phyloP scores from a whole-genome alignment of 2,888 invertebrate genomes.

The Drosophila longiperda region DNA sequence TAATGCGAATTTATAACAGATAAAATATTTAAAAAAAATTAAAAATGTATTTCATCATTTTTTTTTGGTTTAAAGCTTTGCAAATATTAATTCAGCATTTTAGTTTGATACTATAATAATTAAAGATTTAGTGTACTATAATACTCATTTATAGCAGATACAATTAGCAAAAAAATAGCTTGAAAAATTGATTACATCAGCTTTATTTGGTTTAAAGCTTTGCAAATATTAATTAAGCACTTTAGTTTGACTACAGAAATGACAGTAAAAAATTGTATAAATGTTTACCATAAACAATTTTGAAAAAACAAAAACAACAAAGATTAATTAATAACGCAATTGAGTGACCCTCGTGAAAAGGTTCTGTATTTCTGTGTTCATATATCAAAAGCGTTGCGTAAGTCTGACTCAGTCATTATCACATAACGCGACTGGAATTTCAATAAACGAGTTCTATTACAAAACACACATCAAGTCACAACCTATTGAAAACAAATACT shows the following conservation, averaged over 20 bases:
- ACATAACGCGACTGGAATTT: conserved; percentile 61
- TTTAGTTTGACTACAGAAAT: not conserved
- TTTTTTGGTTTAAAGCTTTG: not conserved
- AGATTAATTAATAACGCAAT: conserved; percentile 4
- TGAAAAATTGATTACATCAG: not conserved
- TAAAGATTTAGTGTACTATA: not conserved
- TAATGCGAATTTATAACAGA: not conserved
- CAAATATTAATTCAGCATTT: too few species aligned
- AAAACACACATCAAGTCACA: conserved; percentile 24
- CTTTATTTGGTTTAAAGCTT: not conserved
- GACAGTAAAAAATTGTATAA: not conserved
- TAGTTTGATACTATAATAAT: not conserved
- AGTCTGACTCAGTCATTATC: conserved; percentile 58
- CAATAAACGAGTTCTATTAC: conserved; percentile 66
- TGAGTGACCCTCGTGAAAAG: conserved; percentile 31
- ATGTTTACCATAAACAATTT: not conserved
- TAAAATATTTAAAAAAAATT: not conserved
- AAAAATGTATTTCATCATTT: not conserved
- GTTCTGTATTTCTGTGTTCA: conserved; percentile 3
- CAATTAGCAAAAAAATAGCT: not conserved
- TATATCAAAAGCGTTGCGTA: conserved; percentile 49
- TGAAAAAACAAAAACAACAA: not conserved
- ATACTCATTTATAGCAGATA: not conserved
- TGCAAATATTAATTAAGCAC: too few species aligned
- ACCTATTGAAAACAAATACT: conserved; percentile 13